These are phyloP conservation scores for Delichon dasypus DNA, from an alignment of 2,797 vertebrate species.

Conservation along the genomic window DNA sequence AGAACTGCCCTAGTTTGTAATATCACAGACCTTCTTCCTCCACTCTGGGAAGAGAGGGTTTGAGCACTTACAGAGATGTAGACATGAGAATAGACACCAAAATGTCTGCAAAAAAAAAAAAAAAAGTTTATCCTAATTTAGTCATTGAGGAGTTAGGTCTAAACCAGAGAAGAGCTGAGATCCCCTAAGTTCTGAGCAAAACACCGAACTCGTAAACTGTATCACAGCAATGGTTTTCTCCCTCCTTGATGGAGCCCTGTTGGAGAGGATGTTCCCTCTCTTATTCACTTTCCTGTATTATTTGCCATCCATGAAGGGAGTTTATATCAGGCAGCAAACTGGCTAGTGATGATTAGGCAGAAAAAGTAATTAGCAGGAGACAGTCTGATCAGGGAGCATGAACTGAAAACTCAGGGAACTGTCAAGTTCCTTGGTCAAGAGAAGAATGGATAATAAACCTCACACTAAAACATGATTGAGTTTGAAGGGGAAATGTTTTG, in stretches of 20 bases:
- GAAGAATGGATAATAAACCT: background rate
- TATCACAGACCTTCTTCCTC: rapidly evolving
- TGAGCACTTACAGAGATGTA: background rate
- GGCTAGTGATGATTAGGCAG: background rate
- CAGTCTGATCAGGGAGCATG: background rate
- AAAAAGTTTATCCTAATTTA: background rate
- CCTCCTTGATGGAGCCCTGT: background rate
- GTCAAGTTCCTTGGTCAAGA: background rate
- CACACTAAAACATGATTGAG: background rate
- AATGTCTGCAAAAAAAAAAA: background rate
- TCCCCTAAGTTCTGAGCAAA: background rate
- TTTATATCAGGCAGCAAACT: background rate
- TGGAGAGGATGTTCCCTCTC: background rate
- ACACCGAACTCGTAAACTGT: background rate
- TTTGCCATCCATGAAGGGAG: background rate
- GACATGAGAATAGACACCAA: rapidly evolving
- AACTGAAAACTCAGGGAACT: background rate
- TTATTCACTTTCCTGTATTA: background rate
- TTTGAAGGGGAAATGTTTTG: background rate
- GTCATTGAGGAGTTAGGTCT: background rate
- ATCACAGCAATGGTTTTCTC: background rate
- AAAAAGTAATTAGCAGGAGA: background rate
- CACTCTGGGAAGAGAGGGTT: background rate
- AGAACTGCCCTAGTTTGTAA: background rate
- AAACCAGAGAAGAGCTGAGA: background rate